Evolutionary conservation across 2,888 invertebrate species (phyloP).

Genomic region (Encarsia formosa): DNA sequence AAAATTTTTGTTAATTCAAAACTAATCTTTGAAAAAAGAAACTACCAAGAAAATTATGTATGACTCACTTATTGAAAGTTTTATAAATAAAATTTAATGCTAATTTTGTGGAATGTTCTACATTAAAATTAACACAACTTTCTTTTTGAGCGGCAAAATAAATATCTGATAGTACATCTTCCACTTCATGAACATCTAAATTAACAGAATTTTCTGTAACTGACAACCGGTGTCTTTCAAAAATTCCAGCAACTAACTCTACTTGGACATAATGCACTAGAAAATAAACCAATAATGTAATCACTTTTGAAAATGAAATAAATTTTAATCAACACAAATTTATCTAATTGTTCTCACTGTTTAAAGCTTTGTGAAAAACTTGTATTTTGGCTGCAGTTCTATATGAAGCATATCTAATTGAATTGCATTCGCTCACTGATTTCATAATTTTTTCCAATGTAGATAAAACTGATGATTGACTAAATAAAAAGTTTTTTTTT

Average conservation of each 20-base stretch:
- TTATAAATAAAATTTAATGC: conserved; percentile 64
- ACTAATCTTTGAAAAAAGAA: not conserved
- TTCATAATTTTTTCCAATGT: conserved; percentile 58
- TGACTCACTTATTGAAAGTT: conserved; percentile 63
- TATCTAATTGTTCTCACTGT: conserved; percentile 55
- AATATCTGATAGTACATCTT: conserved; percentile 69
- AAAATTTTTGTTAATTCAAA: conserved; percentile 1
- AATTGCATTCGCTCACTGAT: conserved; percentile 61
- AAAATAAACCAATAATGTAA: conserved; percentile 24
- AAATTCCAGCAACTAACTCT: conserved; percentile 65
- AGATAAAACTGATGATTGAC: conserved; percentile 54
- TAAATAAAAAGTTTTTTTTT: conserved; percentile 40
- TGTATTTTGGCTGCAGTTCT: conserved; percentile 71
- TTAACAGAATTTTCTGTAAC: conserved; percentile 65
- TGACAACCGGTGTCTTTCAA: conserved; percentile 67
- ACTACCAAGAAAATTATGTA: conserved; percentile 11
- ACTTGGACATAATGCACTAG: conserved; percentile 54
- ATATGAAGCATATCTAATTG: conserved; percentile 72
- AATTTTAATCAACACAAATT: not conserved
- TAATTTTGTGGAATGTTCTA: conserved; percentile 63
- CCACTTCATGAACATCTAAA: conserved; percentile 65
- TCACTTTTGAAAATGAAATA: conserved; percentile 29
- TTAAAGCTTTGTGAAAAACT: conserved; percentile 60
- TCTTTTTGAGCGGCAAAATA: conserved; percentile 71
- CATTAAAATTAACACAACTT: conserved; percentile 59